Evolutionary conservation across 2,797 vertebrate genomes (phyloP), one percentile per base, ranked within the genome.

Genomic region (Eutrigla gurnardus): DNA sequence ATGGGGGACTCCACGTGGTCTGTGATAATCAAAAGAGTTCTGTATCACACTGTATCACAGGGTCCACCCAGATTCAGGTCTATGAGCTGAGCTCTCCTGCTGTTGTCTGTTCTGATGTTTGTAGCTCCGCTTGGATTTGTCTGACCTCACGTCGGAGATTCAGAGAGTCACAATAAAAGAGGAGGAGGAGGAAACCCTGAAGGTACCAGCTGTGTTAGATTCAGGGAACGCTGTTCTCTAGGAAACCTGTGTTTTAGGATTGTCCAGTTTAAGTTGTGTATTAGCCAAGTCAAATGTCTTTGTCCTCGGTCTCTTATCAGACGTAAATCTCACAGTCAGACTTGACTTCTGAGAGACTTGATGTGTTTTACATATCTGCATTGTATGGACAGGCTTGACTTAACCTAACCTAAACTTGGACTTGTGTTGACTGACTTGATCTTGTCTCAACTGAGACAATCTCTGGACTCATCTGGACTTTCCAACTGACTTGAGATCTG

Each of bases 61-160:
- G 25, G 25, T 25, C 25, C 25, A 25, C 25, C 25, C 25, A 25
- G 25, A 25, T 25, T 25, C 25, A 25, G 25, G 25, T 25, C 25
- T 25, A 25, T 25, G 25, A 25, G 25, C 25, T 25, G 25, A 25
- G 25, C 25, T 25, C 25, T 25, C 25, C 25, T 25, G 25, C 25
- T 25, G 25, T 25, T 25, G 25, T 25, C 25, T 25, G 3, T 61
- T 76, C n/a, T 64, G 45, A 0, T 83, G 63, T 87, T 75, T 82
- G 18, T 73, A 93, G 92, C 84, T 92, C 62, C 83, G 35, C 50
- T 13, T 89, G 85, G 92, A 93, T 39, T 67, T 93, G 40, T 70
- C 85, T 35, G 86, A 94, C 47, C 79, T 93, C 36, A 80, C 78
- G 2, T 80, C 86, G 70, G 72, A 92, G 32, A 67, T 93, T 43